A percentile compares a stretch with the other conserved stretches of the same genome.
Conservation (phyloP, 2,113 vertebrate species). For the Nicator chloris region DNA sequence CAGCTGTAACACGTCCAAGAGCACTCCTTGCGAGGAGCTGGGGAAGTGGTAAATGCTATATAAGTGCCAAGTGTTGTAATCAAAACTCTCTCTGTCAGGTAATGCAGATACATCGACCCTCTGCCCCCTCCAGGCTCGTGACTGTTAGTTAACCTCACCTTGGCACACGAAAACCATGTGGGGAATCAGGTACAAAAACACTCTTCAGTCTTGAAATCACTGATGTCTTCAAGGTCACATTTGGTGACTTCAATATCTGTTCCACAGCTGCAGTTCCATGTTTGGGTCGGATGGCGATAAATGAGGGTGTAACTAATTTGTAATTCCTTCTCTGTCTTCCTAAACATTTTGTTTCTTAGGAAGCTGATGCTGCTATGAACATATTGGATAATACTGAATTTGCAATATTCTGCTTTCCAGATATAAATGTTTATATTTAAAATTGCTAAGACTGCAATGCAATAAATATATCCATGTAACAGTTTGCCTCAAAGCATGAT, state of each 20-base stretch:
- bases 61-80: not conserved
- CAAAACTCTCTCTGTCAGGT: not conserved
- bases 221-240: slow-evolving; percentile 19
- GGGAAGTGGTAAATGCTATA: not conserved
- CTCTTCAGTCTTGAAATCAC: slow-evolving; percentile 13
- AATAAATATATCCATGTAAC: slow-evolving; percentile 69
- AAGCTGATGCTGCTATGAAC: slow-evolving; percentile 67
- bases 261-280: slow-evolving; percentile 36
- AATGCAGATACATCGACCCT: not conserved
- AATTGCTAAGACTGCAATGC: slow-evolving; percentile 54
- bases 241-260: slow-evolving; percentile 23
- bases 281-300: slow-evolving; percentile 47
- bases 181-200: not conserved
- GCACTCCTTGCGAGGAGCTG: not conserved
- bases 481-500: slow-evolving; percentile 1
- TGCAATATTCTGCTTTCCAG: slow-evolving; percentile 60
- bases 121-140: slow-evolving; percentile 37
- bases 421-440: slow-evolving; percentile 53
- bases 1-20: not conserved
- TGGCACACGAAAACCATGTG: not conserved
- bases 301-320: slow-evolving; percentile 23
- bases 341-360: slow-evolving; percentile 52
- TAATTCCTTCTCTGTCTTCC: slow-evolving; percentile 60
- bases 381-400: slow-evolving; percentile 13
- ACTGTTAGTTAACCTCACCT: slow-evolving; percentile 41